Percentiles rank a stretch among this genome's conserved stretches.
These are phyloP conservation scores for Leucosticte australis DNA, from an alignment of 2,113 vertebrate genomes.

Conservation along the genomic window DNA sequence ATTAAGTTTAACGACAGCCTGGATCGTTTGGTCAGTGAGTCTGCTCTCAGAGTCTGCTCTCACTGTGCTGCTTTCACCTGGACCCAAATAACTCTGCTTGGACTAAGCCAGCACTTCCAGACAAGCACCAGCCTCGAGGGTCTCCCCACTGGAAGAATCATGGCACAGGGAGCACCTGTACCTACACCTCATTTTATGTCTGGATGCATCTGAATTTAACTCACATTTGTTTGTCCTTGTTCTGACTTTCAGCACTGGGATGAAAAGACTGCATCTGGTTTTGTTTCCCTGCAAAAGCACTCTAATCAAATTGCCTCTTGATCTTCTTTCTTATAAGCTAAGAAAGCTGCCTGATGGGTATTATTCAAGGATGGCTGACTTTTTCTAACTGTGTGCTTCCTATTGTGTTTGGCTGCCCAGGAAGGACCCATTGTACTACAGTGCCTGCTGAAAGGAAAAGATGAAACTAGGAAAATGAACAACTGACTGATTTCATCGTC, in stretches of 20 bases:
- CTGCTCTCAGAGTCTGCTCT: not conserved
- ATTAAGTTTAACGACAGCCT: not conserved
- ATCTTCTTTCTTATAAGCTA: conserved; percentile 38
- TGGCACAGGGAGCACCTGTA: not conserved
- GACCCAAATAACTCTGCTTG: not conserved
- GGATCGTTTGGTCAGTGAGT: not conserved
- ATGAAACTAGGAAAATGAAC: conserved; percentile 21
- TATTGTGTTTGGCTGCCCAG: conserved; percentile 35
- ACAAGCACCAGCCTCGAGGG: not conserved
- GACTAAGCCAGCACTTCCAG: not conserved
- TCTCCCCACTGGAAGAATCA: not conserved
- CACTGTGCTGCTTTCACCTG: not conserved
- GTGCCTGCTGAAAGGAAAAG: not conserved
- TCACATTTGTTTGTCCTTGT: conserved; percentile 38
- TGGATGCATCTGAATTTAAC: not conserved
- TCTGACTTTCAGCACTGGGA: conserved; percentile 25
- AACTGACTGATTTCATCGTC: not conserved
- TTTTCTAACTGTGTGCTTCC: conserved; percentile 21
- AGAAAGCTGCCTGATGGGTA: conserved; percentile 48
- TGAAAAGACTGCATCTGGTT: conserved; percentile 28
- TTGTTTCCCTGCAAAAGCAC: conserved; percentile 36
- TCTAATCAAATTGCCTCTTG: conserved; percentile 43
- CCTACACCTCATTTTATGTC: not conserved
- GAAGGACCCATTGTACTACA: conserved; percentile 25
- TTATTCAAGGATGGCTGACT: conserved; percentile 52